Conservation (phyloP, 2,888 invertebrate species). For the Drosophila paramelanica region DNA sequence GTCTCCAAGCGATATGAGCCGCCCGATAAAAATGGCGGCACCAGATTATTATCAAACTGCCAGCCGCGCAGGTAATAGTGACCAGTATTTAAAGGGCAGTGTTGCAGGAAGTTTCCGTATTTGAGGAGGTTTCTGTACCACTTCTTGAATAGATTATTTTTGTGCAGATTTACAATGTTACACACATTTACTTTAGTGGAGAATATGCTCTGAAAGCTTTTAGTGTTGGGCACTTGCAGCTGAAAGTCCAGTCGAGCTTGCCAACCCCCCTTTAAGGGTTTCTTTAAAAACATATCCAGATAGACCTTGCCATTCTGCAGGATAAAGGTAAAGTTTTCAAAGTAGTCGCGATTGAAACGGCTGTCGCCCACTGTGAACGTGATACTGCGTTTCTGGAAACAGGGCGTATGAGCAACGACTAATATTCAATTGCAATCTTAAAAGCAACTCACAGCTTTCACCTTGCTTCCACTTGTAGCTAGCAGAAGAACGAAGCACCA, state of each 20-base stretch:
- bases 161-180: slow-evolving; percentile 47
- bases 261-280: slow-evolving; percentile 38
- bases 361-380: slow-evolving; percentile 34
- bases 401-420: neutral
- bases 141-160: slow-evolving; percentile 51
- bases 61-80: slow-evolving; percentile 52
- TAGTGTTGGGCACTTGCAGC: slow-evolving; percentile 45
- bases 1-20: slow-evolving; percentile 54
- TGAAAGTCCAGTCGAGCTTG: slow-evolving; percentile 52
- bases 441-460: slow-evolving; percentile 17
- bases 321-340: slow-evolving; percentile 45
- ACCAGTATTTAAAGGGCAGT: slow-evolving; percentile 51
- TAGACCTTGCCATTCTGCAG: slow-evolving; percentile 35
- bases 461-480: neutral
- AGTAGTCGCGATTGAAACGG: slow-evolving; percentile 37
- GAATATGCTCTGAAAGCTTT: slow-evolving; percentile 63
- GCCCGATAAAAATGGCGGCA: slow-evolving; percentile 54
- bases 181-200: slow-evolving; percentile 64
- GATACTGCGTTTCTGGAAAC: slow-evolving; percentile 37
- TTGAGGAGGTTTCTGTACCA: slow-evolving; percentile 59
- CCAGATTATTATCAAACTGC: slow-evolving; percentile 38
- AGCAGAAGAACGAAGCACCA: neutral
- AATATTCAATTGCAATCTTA: neutral
- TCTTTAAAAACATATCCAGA: slow-evolving; percentile 42
- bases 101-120: slow-evolving; percentile 60